Conservation (phyloP, 1,140 invertebrate species). For the Leptinotarsa undecemlineata region DNA sequence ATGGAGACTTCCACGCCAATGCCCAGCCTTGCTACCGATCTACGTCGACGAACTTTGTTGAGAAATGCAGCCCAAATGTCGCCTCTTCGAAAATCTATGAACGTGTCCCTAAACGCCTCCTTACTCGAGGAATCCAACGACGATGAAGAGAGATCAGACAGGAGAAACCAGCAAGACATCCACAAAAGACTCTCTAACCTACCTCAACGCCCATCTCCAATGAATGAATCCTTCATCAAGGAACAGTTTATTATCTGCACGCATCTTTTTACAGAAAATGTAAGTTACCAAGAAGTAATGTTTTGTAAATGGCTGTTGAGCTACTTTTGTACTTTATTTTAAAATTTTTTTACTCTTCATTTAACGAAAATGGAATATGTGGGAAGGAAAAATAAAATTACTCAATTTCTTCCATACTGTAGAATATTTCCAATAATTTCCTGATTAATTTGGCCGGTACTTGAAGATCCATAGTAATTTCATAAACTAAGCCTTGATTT, state of each 20-base stretch:
- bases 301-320: too few relatives aligned
- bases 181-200: constrained; percentile 26
- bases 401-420: too few relatives aligned
- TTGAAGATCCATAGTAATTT: too few relatives aligned
- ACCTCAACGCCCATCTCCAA: constrained; percentile 10
- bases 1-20: background rate
- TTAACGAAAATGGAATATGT: too few relatives aligned
- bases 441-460: too few relatives aligned
- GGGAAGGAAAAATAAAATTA: too few relatives aligned
- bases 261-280: constrained; percentile 43
- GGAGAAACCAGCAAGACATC: constrained; percentile 26
- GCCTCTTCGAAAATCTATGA: constrained; percentile 20
- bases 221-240: constrained; percentile 33
- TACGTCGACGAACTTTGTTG: background rate
- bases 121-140: constrained; percentile 27
- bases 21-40: background rate
- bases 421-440: too few relatives aligned
- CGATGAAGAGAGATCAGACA: constrained; percentile 28
- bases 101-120: background rate
- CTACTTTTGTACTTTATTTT: too few relatives aligned
- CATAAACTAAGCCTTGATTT: too few relatives aligned
- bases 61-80: constrained; percentile 9
- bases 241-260: constrained; percentile 40
- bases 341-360: too few relatives aligned
- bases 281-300: constrained; percentile 16